Evolutionary conservation across 2,888 invertebrate genomes (phyloP), one percentile per base, ranked within the genome.

Genomic region (Catonia carolina): DNA sequence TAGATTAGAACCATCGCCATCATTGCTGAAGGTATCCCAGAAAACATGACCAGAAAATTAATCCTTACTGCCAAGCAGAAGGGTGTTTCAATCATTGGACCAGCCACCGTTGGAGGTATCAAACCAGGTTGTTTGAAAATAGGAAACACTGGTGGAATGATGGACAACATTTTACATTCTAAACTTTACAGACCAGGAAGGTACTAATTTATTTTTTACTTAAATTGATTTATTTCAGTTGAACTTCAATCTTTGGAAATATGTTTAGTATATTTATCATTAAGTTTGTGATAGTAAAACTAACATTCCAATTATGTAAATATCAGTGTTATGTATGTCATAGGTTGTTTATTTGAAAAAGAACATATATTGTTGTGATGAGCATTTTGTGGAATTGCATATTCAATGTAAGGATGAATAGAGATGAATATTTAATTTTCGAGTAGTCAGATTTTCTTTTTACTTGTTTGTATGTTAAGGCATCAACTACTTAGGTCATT

Each of bases 121-220:
- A 97, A 98, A 68, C 98, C 99, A 0, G 99, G 98, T 1, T 95
- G 97, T 72, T 97, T 99, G 75, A 99, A 98, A 76, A 99, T 99
- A 66, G 97, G 97, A 55, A 99, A 99, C 77, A 99, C 99, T 0
- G 99, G 98, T 12, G 99, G 99, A 58, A 99, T 99, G 98, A 89
- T 99, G 80, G 99, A 99, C 73, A 99, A 99, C 71, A 96, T 99
- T 64, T 76, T 99, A 1, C 91, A 97, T 70, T 97, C 97, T 63
- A 96, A 96, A 72, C 79, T 99, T 12, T 99, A 98, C 75, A 78
- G 99, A 23, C 89, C 97, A 0, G 99, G 99, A 67, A 86, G 82
- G 82, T 82, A 64, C 63, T 53, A 42, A 47, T n/a, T 22, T 33
- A 7, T 10, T 15, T 27, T 20, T 17, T n/a, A 23, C 35, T 31